phyloP scores from a whole-genome alignment of 2,888 invertebrate species.

The Scotopteryx bipunctaria region DNA sequence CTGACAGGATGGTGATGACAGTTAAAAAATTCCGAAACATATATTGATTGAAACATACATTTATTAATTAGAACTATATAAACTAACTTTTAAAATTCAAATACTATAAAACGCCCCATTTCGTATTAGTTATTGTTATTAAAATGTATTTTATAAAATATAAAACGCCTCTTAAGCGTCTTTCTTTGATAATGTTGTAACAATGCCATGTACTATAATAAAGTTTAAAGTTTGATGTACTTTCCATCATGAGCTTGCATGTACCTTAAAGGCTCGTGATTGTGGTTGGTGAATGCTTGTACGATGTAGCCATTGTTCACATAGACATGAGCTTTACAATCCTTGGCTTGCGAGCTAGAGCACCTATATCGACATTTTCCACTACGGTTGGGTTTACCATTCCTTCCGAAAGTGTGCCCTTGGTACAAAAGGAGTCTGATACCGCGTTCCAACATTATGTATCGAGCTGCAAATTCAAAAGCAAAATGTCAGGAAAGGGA shows the following conservation, averaged over 20 bases:
- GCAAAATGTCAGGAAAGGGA: too few relatives aligned
- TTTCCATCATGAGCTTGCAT: not conserved
- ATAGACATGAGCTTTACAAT: slow-evolving; percentile 12
- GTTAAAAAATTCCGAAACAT: too few relatives aligned
- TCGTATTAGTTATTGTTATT: too few relatives aligned
- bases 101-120: too few relatives aligned
- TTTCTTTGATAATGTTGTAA: not conserved
- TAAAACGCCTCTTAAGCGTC: too few relatives aligned
- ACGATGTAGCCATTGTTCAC: slow-evolving; percentile 3
- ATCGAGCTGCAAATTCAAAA: slow-evolving; percentile 1
- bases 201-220: not conserved
- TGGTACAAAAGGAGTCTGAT: slow-evolving; percentile 4
- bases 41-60: too few relatives aligned
- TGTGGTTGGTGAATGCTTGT: not conserved
- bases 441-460: slow-evolving; percentile 7
- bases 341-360: slow-evolving; percentile 4
- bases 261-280: slow-evolving; percentile 19
- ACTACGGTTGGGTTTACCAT: slow-evolving; percentile 1
- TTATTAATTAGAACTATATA: not conserved
- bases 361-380: slow-evolving; percentile 22
- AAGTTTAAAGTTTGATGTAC: slow-evolving; percentile 11
- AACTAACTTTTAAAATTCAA: not conserved
- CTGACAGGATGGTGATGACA: too few relatives aligned
- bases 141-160: too few relatives aligned
- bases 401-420: slow-evolving; percentile 12